These are phyloP conservation scores for Piliocolobus tephrosceles DNA, from an alignment of 2,113 vertebrate species.

Conservation along the genomic window DNA sequence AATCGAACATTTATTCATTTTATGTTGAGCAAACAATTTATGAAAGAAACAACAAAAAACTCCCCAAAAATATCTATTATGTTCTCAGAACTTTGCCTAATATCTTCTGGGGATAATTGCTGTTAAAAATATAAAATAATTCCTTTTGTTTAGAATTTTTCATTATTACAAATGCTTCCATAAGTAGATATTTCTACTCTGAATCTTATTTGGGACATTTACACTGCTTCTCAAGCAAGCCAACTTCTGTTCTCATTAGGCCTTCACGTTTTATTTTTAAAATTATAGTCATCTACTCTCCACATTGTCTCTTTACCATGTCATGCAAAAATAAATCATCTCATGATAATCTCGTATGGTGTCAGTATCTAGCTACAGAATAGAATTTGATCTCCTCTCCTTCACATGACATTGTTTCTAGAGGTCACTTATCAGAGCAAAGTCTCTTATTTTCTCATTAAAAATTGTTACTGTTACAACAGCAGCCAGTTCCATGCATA, in stretches of 20 bases:
- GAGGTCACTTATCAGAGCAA: neutral
- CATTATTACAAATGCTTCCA: neutral
- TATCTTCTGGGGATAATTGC: neutral
- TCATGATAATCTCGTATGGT: neutral
- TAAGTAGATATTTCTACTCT: neutral
- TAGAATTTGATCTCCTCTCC: neutral
- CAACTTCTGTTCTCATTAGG: neutral
- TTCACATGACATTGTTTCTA: neutral
- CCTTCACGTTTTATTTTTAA: neutral
- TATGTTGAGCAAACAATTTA: neutral
- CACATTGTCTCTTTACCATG: neutral
- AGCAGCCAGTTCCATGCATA: neutral
- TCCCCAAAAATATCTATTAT: neutral
- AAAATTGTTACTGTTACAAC: slow-evolving; percentile 27
- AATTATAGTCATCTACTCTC: neutral
- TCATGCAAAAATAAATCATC: neutral
- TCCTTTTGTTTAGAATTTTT: neutral
- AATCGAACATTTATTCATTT: neutral
- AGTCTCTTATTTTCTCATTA: slow-evolving; percentile 38
- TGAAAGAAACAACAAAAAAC: neutral
- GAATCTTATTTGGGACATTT: neutral
- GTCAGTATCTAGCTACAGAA: neutral
- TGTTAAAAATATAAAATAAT: neutral
- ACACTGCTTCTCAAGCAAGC: neutral
- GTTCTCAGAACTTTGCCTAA: neutral